Evolutionary conservation across 2,797 vertebrate genomes (phyloP), one percentile per base, ranked within the genome.

Genomic region (Glossophaga mutica): DNA sequence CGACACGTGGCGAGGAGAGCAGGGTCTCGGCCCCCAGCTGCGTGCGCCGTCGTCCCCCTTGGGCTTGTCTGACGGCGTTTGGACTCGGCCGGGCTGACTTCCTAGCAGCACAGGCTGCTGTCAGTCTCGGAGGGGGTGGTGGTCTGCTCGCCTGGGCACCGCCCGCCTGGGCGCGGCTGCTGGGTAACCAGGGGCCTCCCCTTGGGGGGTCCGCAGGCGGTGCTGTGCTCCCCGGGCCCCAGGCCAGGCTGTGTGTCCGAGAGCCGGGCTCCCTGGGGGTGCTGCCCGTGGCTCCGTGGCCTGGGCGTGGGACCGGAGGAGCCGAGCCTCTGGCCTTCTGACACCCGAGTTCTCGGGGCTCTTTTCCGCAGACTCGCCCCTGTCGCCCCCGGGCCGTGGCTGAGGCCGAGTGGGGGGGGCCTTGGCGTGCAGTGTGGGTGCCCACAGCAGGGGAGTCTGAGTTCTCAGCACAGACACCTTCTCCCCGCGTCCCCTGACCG

Each of bases 281-380:
- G 24, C 59, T 11, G 48, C 0, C 0, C 5, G 6, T 1, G 12
- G 1, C 48, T 10, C 16, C 0, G 2, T 1, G 21, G 16, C 12
- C 76, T 12, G 9, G 5, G 21, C 10, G 24, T 42, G 5, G 5
- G 52, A 6, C 29, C 0, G 34, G 16, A 59, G 48, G 19, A 16
- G 22, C 5, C 1, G 24, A 4, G 0, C 15, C 6, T 6, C 19
- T 10, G 50, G 22, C 39, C 50, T 77, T 24, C 77, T 1, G 16
- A 26, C 0, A 0, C 48, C 0, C 2, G 1, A 7, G 46, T 42
- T 19, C n/a, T 11, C 10, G 12, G 48, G 59, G 26, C 9, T 5
- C 37, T 22, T 9, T 22, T 32, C 29, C 0, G 9, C 4, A 0
- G 32, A 14, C 7, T 2, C 19, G 24, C 44, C 4, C 7, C 62